Conservation (phyloP, 2,888 invertebrate species). For the Hemithea aestivaria region DNA sequence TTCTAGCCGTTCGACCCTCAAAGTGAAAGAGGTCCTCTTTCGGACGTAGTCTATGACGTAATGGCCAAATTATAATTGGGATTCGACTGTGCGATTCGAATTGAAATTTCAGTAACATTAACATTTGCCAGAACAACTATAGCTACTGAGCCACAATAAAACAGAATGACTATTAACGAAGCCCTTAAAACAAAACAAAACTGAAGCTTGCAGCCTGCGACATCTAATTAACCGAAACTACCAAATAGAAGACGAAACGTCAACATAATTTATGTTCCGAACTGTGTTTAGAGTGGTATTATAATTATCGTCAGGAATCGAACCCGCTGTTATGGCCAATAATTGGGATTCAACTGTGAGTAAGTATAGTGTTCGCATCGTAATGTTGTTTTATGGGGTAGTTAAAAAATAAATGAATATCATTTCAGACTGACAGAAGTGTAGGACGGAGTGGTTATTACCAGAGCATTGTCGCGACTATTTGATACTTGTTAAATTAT, state of each 20-base stretch:
- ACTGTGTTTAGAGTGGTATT: conserved; percentile 37
- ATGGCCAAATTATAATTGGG: too few relatives aligned
- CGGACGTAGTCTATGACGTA: too few relatives aligned
- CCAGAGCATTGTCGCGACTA: neutral
- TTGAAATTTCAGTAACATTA: too few relatives aligned
- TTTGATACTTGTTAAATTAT: too few relatives aligned
- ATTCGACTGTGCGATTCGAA: too few relatives aligned
- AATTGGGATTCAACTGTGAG: conserved; percentile 65
- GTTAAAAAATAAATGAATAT: conserved; percentile 67
- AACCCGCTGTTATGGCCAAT: conserved; percentile 66
- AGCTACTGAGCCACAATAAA: too few relatives aligned
- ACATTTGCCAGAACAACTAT: too few relatives aligned
- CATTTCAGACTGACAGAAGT: conserved; percentile 45
- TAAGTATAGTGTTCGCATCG: conserved; percentile 60
- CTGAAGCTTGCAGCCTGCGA: conserved; percentile 13
- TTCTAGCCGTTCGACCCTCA: too few relatives aligned
- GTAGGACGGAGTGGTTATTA: conserved; percentile 25
- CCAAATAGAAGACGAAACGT: conserved; percentile 36
- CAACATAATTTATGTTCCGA: conserved; percentile 34
- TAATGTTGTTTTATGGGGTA: conserved; percentile 68
- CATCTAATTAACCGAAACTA: conserved; percentile 27
- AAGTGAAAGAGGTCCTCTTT: too few relatives aligned
- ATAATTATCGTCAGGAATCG: conserved; percentile 71
- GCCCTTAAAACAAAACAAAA: conserved; percentile 3
- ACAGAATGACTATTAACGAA: too few relatives aligned